Evolutionary conservation across 2,888 invertebrate species (phyloP).

Genomic region (Nemotelus nigrinus): DNA sequence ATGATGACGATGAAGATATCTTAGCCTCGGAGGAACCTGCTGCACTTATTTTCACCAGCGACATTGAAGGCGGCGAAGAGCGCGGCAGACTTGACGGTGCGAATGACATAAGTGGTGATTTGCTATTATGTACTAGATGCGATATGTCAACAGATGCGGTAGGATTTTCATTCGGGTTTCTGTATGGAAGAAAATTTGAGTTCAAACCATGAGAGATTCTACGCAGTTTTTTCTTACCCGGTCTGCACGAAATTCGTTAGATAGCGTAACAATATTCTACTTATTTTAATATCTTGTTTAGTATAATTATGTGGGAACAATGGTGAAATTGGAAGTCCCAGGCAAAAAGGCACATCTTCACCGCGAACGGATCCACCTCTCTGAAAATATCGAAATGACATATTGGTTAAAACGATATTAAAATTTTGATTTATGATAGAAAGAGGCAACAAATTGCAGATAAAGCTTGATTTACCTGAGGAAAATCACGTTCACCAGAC

Average conservation of each 20-base stretch:
- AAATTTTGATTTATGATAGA: no score
- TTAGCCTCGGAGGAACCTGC: not conserved
- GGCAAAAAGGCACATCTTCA: constrained; percentile 86
- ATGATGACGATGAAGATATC: not conserved
- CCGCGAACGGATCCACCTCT: constrained; percentile 84
- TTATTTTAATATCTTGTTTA: constrained; percentile 78
- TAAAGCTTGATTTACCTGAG: constrained; percentile 69
- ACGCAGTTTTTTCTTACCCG: constrained; percentile 73
- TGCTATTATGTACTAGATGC: constrained; percentile 49
- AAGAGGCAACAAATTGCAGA: no score
- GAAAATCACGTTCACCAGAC: constrained; percentile 81
- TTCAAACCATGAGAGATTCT: not conserved
- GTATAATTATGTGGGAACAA: constrained; percentile 82
- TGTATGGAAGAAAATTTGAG: constrained; percentile 15
- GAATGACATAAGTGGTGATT: constrained; percentile 45
- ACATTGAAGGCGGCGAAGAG: constrained; percentile 47
- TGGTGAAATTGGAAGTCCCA: constrained; percentile 80
- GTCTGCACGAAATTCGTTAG: constrained; percentile 87
- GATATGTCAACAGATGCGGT: constrained; percentile 56
- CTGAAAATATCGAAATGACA: constrained; percentile 64
- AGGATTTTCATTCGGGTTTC: constrained; percentile 55
- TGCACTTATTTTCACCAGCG: constrained; percentile 24
- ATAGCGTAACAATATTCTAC: constrained; percentile 83
- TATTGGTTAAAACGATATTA: not conserved
- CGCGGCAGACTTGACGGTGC: constrained; percentile 40